phyloP scores from a whole-genome alignment of 2,888 invertebrate species.

The Drosophila aldrichi region DNA sequence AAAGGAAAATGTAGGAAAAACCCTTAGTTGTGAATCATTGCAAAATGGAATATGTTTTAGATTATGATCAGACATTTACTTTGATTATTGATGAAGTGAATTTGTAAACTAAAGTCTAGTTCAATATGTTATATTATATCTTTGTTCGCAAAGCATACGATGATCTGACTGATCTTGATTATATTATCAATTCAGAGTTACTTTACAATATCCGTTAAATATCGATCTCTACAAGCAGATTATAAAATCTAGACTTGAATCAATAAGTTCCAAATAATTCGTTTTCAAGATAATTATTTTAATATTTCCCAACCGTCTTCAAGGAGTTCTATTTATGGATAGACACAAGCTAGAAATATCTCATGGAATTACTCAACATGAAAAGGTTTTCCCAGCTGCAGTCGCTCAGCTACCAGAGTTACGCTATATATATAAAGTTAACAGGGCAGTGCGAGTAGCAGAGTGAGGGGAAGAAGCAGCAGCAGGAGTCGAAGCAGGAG shows the following conservation, averaged over 20 bases:
- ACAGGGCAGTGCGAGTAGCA: not conserved
- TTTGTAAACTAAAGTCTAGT: no score
- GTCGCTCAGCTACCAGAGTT: not conserved
- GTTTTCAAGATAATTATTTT: not conserved
- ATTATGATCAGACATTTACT: no score
- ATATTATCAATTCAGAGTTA: no score
- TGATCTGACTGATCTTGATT: no score
- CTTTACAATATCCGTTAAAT: no score
- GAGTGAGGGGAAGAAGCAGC: not conserved
- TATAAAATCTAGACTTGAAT: not conserved
- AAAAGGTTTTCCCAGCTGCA: not conserved
- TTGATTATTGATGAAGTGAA: no score
- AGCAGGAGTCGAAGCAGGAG: not conserved
- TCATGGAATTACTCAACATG: not conserved
- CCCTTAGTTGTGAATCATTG: no score
- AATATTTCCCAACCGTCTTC: not conserved
- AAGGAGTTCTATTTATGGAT: not conserved
- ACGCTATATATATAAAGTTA: not conserved
- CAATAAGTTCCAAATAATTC: not conserved
- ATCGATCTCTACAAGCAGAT: no score
- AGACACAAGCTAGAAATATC: not conserved
- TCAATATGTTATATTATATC: no score
- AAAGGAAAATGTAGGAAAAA: no score
- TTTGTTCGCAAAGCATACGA: no score
- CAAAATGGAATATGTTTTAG: no score